A percentile compares a stretch with the other conserved stretches of the same genome.
phyloP scores from a whole-genome alignment of 2,113 vertebrate species.

The Eleginops maclovinus region DNA sequence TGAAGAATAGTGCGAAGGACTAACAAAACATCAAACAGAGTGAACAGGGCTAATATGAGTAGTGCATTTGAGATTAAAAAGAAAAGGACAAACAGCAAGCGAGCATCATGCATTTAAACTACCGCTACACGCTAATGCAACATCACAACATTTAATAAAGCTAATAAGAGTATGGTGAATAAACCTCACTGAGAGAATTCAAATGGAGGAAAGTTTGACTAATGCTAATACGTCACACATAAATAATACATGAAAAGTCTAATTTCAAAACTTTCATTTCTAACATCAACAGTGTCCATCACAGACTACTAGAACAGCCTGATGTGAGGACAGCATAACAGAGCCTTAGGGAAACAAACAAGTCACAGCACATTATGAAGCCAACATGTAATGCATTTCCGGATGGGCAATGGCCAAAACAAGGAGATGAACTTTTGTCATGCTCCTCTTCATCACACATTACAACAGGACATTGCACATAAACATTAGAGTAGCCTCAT shows the following conservation, averaged over 20 bases:
- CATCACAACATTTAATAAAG: slow-evolving; percentile 24
- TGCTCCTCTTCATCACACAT: slow-evolving; percentile 35
- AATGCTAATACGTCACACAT: slow-evolving; percentile 18
- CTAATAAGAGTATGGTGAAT: slow-evolving; percentile 46
- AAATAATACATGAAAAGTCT: slow-evolving; percentile 11
- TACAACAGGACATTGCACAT: slow-evolving; percentile 43
- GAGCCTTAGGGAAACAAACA: slow-evolving; percentile 30
- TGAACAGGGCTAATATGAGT: slow-evolving; percentile 16
- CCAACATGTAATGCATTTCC: slow-evolving; percentile 4
- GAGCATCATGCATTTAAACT: slow-evolving; percentile 9
- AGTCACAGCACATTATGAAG: slow-evolving; percentile 28
- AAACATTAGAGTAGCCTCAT: slow-evolving; percentile 21
- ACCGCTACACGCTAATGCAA: slow-evolving; percentile 1
- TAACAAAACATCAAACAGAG: slow-evolving; percentile 24
- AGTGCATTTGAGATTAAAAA: slow-evolving; percentile 12
- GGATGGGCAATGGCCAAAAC: background rate
- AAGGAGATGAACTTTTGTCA: slow-evolving; percentile 40
- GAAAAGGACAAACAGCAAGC: slow-evolving; percentile 13
- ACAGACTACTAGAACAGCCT: background rate
- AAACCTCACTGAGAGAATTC: slow-evolving; percentile 25
- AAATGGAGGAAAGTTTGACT: slow-evolving; percentile 18
- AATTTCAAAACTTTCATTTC: slow-evolving; percentile 1
- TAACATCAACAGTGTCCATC: background rate
- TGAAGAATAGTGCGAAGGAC: slow-evolving; percentile 27
- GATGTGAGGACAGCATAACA: slow-evolving; percentile 1